Evolutionary conservation across 2,888 invertebrate species (phyloP).

Genomic region (Anorthoa munda): DNA sequence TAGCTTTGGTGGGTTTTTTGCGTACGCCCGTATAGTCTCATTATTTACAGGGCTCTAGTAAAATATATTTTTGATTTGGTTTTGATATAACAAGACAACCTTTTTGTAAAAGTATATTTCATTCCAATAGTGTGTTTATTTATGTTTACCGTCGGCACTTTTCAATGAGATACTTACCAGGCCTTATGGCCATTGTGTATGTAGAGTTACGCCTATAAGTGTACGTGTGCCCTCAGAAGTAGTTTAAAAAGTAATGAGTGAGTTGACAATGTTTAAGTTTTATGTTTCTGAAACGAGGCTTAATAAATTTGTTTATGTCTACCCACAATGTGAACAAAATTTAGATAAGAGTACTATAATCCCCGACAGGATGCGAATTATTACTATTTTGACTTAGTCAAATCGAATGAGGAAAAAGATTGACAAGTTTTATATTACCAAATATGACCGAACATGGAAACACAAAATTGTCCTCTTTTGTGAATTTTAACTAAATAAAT

Average conservation of each 20-base stretch:
- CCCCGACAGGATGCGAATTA: not conserved
- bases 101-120: not conserved
- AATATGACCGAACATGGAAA: constrained; percentile 10
- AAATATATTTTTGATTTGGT: no score
- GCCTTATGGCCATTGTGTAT: no score
- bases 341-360: not conserved
- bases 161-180: not conserved
- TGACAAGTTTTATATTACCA: not conserved
- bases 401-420: constrained; percentile 16
- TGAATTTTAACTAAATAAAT: constrained; percentile 1
- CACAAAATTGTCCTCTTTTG: not conserved
- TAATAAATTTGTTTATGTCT: not conserved
- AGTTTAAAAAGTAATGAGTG: not conserved
- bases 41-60: no score
- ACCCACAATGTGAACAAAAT: constrained; percentile 4
- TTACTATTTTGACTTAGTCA: constrained; percentile 2
- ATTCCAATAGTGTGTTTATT: no score
- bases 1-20: not conserved
- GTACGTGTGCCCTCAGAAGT: no score
- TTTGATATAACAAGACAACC: not conserved
- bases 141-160: constrained; percentile 30
- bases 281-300: not conserved
- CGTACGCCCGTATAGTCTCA: no score
- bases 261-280: not conserved
- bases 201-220: not conserved